Conservation (phyloP, 2,797 vertebrate species). For the Muscicapa striata region DNA sequence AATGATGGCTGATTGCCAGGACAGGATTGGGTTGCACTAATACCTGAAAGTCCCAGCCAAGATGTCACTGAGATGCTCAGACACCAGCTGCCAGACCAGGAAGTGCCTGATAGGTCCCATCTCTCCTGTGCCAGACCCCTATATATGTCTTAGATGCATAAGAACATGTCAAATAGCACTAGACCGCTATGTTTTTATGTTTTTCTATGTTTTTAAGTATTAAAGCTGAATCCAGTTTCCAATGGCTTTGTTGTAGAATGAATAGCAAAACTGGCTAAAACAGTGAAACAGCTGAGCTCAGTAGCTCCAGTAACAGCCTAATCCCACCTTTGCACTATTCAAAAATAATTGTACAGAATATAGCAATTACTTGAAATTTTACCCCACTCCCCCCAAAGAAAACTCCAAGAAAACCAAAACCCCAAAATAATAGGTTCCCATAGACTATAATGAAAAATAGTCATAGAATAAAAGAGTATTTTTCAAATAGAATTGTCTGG, state of each 20-base stretch:
- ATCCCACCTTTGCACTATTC: background rate
- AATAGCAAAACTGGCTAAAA: background rate
- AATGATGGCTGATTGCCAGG: background rate
- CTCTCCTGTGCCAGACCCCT: background rate
- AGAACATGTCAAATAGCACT: background rate
- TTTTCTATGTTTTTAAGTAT: no score
- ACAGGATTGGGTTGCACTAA: background rate
- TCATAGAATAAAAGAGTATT: background rate
- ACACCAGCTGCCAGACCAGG: background rate
- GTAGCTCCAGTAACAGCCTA: background rate
- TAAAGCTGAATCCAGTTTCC: background rate
- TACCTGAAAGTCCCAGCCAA: background rate
- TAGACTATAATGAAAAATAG: background rate
- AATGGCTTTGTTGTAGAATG: background rate
- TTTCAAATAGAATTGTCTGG: background rate
- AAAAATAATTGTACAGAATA: background rate
- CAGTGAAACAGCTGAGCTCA: background rate
- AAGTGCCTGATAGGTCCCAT: background rate
- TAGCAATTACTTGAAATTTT: background rate
- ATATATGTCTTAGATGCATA: background rate
- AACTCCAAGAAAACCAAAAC: background rate
- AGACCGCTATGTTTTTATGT: fast-evolving
- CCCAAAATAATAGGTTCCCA: background rate
- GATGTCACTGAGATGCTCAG: background rate
- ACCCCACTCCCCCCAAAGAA: fast-evolving